Percentiles rank a stretch among this genome's conserved stretches.
Conservation (phyloP, 2,888 invertebrate species). For the Harmothoe impar region DNA sequence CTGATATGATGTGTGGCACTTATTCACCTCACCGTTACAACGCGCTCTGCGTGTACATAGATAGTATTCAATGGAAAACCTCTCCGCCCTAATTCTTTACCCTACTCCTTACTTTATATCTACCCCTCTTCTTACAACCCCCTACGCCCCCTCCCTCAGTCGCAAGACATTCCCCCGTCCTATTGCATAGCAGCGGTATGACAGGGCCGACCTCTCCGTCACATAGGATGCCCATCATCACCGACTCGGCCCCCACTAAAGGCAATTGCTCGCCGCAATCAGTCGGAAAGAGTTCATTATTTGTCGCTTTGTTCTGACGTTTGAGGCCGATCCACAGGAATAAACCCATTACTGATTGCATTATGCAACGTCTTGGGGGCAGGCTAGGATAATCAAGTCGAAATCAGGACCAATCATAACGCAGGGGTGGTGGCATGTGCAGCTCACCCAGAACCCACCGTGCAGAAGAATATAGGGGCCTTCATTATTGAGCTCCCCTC, state of each 20-base stretch:
- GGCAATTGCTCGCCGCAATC: conserved; percentile 46
- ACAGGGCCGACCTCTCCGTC: conserved; percentile 33
- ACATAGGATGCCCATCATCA: conserved; percentile 25
- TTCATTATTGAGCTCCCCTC: too few species aligned
- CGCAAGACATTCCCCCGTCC: not conserved
- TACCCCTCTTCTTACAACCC: not conserved
- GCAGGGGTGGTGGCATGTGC: not conserved
- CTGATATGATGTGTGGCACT: too few species aligned
- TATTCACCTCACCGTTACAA: not conserved
- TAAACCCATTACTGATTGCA: conserved; percentile 53
- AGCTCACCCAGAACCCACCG: too few species aligned
- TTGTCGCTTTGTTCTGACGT: conserved; percentile 54
- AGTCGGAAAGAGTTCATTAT: conserved; percentile 50
- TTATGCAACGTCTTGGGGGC: conserved; percentile 49
- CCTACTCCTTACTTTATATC: too few species aligned
- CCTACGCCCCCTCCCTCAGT: not conserved
- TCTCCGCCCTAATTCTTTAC: not conserved
- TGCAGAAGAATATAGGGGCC: too few species aligned
- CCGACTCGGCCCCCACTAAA: not conserved
- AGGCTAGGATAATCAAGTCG: conserved; percentile 9
- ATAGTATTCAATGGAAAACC: not conserved
- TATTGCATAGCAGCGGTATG: not conserved
- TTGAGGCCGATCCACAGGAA: conserved; percentile 29
- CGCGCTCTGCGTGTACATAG: not conserved
- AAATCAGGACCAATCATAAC: conserved; percentile 42